Base-by-base conservation (phyloP, 2,888 invertebrate genomes). In the Vanessa cardui region DNA sequence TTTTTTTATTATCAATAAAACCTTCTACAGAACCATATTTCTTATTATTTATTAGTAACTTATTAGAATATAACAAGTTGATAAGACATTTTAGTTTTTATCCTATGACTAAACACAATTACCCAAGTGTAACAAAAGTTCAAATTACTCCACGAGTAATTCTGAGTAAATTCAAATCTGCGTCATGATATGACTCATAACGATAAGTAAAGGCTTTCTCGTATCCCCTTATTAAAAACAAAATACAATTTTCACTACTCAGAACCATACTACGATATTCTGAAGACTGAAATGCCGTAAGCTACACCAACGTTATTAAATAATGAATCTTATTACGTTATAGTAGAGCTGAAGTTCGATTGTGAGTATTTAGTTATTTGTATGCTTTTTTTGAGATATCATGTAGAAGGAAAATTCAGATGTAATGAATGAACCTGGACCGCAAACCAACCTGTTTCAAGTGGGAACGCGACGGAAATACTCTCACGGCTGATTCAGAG, bases 371-470 rank as follows among this genome's bases (percentile, higher is more conserved):
- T 31, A 15, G n/a, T 21, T n/a, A 20, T n/a, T 58, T 45, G n/a
- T 61, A 62, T 15, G 39, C 58, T 50, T 21, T 58, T 66, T 62
- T 54, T 47, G 45, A 33, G 61, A 44, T 21, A 21, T 18, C 1
- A 1, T 44, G 39, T 33, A 74, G 60, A 73, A 74, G 74, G 74
- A 74, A 74, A 74, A 74, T 70, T 66, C 66, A 70, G 58, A 31
- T 45, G 58, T 58, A 52, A 59, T 69, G 69, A 69, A 69, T 69
- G 69, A 65, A 72, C 44, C 49, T 62, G 63, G 64, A 69, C 63
- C 60, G 62, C 64, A 54, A 54, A 54, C 50, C 64, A 71, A 74
- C 74, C 69, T 64, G 72, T 74, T 70, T 71, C 46, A 61, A 58
- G 50, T 62, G 66, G 69, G 64, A 72, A 54, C 67, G 62, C 49